phyloP scores from a whole-genome alignment of 2,888 invertebrate species.

The Limnephilus rhombicus region DNA sequence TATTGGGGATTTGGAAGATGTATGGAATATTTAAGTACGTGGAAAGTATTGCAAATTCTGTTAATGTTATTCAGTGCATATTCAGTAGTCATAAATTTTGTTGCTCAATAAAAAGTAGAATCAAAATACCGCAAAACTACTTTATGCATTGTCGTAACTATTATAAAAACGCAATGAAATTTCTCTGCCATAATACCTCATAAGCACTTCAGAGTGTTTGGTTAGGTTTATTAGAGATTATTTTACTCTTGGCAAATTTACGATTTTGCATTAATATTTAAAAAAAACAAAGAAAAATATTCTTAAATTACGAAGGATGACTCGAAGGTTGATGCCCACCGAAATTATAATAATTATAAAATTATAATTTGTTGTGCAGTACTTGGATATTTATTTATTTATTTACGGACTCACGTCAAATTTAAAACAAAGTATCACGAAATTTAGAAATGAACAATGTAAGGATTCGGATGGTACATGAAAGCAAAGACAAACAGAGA shows the following conservation, averaged over 20 bases:
- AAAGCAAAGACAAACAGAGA: too few relatives aligned
- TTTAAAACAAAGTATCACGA: too few relatives aligned
- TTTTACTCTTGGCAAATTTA: background rate
- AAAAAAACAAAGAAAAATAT: background rate
- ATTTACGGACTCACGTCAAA: too few relatives aligned
- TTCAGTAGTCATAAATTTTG: background rate
- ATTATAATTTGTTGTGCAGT: too few relatives aligned
- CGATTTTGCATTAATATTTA: background rate
- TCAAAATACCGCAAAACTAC: background rate
- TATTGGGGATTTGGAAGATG: background rate
- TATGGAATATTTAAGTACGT: background rate
- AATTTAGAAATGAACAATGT: too few relatives aligned
- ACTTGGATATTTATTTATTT: too few relatives aligned
- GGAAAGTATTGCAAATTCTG: background rate
- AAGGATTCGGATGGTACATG: too few relatives aligned
- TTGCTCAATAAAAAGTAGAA: background rate
- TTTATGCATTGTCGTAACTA: background rate
- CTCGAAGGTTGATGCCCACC: background rate
- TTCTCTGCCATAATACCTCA: background rate
- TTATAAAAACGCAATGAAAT: background rate
- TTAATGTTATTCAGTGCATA: background rate
- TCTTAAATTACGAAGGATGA: background rate
- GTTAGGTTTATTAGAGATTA: background rate
- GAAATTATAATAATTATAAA: too few relatives aligned
- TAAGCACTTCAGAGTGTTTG: background rate